Conservation (phyloP, 2,888 invertebrate species). For the Nyleta sp. region DNA sequence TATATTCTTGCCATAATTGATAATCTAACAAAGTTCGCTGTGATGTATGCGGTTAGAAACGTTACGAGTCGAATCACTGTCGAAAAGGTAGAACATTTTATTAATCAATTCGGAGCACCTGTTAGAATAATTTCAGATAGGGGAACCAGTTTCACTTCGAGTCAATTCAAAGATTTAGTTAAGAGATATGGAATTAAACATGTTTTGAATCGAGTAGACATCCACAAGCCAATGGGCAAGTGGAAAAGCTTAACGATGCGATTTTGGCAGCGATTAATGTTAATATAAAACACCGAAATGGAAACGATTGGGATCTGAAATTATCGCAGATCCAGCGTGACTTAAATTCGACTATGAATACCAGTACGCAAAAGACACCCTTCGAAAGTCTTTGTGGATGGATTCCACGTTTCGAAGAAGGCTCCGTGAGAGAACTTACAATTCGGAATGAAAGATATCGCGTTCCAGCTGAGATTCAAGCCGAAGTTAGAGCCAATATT, state of each 20-base stretch:
- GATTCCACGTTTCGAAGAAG: slow-evolving; percentile 38
- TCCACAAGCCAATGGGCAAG: slow-evolving; percentile 65
- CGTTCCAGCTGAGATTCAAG: neutral
- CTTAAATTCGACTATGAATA: slow-evolving; percentile 50
- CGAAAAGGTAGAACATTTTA: slow-evolving; percentile 53
- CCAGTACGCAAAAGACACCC: slow-evolving; percentile 53
- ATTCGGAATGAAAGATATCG: neutral
- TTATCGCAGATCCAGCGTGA: slow-evolving; percentile 42
- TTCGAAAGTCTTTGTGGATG: slow-evolving; percentile 59
- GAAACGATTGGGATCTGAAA: slow-evolving; percentile 54
- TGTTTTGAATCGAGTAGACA: slow-evolving; percentile 62
- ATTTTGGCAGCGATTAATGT: slow-evolving; percentile 56
- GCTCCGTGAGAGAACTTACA: neutral
- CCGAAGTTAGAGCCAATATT: slow-evolving; percentile 20
- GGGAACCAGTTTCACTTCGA: slow-evolving; percentile 63
- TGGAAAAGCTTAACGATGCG: slow-evolving; percentile 58
- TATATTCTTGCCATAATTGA: no score
- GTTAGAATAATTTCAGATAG: slow-evolving; percentile 66
- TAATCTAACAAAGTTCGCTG: neutral
- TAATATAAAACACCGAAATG: slow-evolving; percentile 26
- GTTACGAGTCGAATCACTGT: slow-evolving; percentile 26
- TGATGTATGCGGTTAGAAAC: slow-evolving; percentile 44
- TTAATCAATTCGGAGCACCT: slow-evolving; percentile 62
- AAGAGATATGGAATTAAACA: slow-evolving; percentile 54
- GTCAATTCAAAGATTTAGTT: slow-evolving; percentile 56